Base-by-base conservation (phyloP, 2,113 vertebrate species). In the Pantherophis guttatus region DNA sequence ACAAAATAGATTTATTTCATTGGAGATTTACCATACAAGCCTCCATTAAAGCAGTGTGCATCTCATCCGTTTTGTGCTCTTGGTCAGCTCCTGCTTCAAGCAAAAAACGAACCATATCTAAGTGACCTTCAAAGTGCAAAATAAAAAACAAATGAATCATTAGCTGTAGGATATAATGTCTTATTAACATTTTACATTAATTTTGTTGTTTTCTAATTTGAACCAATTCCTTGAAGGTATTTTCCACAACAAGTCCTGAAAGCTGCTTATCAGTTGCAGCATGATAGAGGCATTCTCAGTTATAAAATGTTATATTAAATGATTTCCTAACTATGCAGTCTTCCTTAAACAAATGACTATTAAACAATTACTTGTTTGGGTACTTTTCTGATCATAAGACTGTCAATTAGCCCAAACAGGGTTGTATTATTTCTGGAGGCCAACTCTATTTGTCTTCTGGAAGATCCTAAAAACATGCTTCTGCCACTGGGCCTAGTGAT, bases 11-110 rank as follows among this genome's bases (percentile, higher is more conserved):
- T 87, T 93, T 53, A 0, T 92, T 86, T 92, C 57, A 95, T 87
- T 89, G 59, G 57, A 2, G 90, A 93, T 96, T 99, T 98, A 99
- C 99, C 99, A 99, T 99, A 98, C 99, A 99, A 94, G 99, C 99
- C 94, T 99, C 99, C 99, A 99, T 99, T 93, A 99, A 98, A 0
- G 99, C 99, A 0, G 99, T 99, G 97, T 99, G 99, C 99, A 99
- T 99, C 97, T 99, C 99, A 94, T 99, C 99, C 3, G 99, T 99
- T 98, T 99, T 99, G 95, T 99, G 99, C 95, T 99, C 99, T 97
- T 99, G 99, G 97, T 99, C 99, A 93, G 99, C 99, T 96, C 99
- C 99, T 95, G 99, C 99, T 97, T 99, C 99, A 97, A 99, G 98
- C 62, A 99, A 98, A 98, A 99, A 99, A 52, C 99, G 98, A 98